Evolutionary conservation across 2,797 vertebrate genomes (phyloP), one percentile per base, ranked within the genome.

Genomic region (Galagoides demidoff): DNA sequence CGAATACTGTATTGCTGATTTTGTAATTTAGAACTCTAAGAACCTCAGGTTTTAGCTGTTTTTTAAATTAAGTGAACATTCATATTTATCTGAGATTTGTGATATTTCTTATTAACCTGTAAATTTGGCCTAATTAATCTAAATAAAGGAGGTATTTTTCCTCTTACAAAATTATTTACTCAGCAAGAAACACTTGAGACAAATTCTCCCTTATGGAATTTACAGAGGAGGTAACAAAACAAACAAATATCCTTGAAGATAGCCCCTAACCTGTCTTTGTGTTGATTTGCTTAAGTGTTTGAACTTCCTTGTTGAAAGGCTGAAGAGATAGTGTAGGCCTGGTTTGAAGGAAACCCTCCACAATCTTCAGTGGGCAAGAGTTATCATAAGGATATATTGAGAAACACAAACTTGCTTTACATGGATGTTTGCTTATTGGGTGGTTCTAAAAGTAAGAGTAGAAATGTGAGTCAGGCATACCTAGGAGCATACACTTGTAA

Each of bases 81-180:
- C 12, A 14, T 68, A 74, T 93, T 63, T 83, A 82, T 89, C 52
- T 73, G 5, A 31, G 16, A 31, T 6, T 73, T 74, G 22, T 45
- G 55, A n/a, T 39, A 37, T 91, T 85, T 83, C 43, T 85, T 87
- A 57, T 9, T 13, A 31, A 85, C 25, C 2, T 83, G 7, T 63
- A 84, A 71, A 16, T 31, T 43, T 22, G 25, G 1, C 29, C 7
- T 61, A 27, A 7, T 55, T 66, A 77, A 57, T 2, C 2, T 8
- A 82, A 25, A 6, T 55, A 93, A 93, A 84, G 25, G 2, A 77
- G 7, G 1, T 31, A 22, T 4, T 87, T 83, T 74, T 63, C 70
- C 25, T 92, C 16, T 57, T 31, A 27, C 34, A 27, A 89, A 22
- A 83, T 79, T 25, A 34, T 79, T 95, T 96, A 87, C 70, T 93